Percentiles rank a stretch among this genome's conserved stretches.
Conservation (phyloP, 2,113 vertebrate species). For the Anguilla rostrata region DNA sequence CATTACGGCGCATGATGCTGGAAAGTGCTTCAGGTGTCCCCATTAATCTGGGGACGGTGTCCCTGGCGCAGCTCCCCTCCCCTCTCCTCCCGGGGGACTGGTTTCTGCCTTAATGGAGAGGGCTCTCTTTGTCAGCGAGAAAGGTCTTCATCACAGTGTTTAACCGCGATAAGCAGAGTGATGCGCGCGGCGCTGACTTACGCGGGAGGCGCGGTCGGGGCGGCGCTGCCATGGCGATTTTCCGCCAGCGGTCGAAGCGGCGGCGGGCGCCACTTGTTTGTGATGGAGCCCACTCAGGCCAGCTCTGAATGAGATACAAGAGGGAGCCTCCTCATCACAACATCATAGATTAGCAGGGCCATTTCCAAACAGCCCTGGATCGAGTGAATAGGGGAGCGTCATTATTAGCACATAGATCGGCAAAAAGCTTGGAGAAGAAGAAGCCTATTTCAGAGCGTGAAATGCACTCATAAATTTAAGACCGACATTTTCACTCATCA, state of each 20-base stretch:
- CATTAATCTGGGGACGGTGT: constrained; percentile 15
- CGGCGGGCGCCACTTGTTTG: neutral
- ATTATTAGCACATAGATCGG: no score
- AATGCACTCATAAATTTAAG: no score
- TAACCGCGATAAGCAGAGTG: neutral
- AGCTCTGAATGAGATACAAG: neutral
- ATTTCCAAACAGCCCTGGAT: no score
- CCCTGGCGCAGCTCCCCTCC: neutral
- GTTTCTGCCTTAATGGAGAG: neutral
- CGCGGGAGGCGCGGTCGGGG: no score
- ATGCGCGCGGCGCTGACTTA: no score
- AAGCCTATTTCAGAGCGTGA: no score
- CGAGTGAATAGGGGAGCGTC: no score
- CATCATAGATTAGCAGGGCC: no score
- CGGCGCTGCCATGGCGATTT: neutral
- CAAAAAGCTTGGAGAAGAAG: no score
- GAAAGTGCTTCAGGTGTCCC: constrained; percentile 28
- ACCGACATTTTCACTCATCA: no score
- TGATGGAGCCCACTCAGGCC: neutral
- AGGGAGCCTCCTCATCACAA: neutral
- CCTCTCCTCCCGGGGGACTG: neutral
- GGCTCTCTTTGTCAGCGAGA: neutral
- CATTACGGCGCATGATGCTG: constrained; percentile 35
- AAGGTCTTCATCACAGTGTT: constrained; percentile 1
- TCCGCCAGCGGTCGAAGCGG: neutral